Evolutionary conservation across 2,888 invertebrate genomes (phyloP).

Genomic region (Atethmia centrago): DNA sequence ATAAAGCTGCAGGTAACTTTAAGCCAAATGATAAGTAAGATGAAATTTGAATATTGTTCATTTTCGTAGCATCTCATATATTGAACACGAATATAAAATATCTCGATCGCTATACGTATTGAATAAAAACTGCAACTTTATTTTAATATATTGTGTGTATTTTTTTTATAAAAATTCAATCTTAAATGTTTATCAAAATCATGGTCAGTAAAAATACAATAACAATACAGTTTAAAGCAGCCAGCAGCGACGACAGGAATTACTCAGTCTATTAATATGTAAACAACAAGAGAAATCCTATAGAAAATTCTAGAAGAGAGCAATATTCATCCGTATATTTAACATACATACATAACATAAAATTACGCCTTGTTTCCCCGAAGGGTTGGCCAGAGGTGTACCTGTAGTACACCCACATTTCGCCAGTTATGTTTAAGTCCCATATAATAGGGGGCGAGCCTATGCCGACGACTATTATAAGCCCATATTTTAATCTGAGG

Average conservation of each 20-base stretch:
- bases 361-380: too few species aligned
- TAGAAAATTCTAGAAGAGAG: slow-evolving; percentile 11
- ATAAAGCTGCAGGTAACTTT: not conserved
- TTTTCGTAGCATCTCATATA: too few species aligned
- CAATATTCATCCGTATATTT: not conserved
- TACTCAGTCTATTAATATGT: not conserved
- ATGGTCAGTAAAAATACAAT: not conserved
- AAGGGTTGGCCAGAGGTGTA: too few species aligned
- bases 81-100: not conserved
- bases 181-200: slow-evolving; percentile 1
- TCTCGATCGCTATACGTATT: not conserved
- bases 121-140: not conserved
- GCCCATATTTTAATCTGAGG: slow-evolving; percentile 46
- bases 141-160: too few species aligned
- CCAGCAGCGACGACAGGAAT: not conserved
- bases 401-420: too few species aligned
- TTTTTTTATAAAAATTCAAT: not conserved
- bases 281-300: not conserved
- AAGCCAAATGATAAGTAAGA: not conserved
- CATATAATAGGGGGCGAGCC: too few species aligned
- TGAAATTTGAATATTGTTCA: not conserved
- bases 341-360: too few species aligned
- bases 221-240: not conserved
- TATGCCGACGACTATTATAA: slow-evolving; percentile 38
- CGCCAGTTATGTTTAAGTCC: too few species aligned